Conservation (phyloP, 1,140 invertebrate genomes). For the Drosophila lowei region DNA sequence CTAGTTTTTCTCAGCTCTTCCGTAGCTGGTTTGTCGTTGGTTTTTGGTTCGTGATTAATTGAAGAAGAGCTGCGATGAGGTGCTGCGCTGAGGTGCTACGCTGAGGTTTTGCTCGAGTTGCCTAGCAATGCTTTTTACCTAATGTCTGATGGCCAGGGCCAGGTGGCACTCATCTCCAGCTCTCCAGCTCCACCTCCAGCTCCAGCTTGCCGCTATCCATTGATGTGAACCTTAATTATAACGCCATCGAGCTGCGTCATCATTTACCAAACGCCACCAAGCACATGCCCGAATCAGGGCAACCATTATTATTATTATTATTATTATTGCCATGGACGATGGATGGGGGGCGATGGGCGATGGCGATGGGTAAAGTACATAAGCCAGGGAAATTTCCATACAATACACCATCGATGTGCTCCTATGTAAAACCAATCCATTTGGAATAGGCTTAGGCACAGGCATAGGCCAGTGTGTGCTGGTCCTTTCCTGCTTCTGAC, state of each 20-base stretch:
- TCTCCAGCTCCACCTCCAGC: constrained; percentile 5
- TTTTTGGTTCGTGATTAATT: constrained; percentile 66
- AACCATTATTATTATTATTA: constrained; percentile 49
- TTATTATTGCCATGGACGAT: constrained; percentile 15
- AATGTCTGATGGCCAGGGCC: constrained; percentile 45
- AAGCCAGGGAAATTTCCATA: constrained; percentile 20
- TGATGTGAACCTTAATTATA: constrained; percentile 75
- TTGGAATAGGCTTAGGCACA: neutral
- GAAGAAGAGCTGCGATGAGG: constrained; percentile 24
- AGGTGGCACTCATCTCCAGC: constrained; percentile 51
- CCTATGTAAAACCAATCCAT: constrained; percentile 14
- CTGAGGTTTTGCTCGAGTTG: constrained; percentile 18
- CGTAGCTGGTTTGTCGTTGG: constrained; percentile 50
- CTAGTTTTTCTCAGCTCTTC: constrained; percentile 34
- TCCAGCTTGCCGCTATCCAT: constrained; percentile 30
- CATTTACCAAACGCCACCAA: constrained; percentile 61
- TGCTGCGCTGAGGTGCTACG: constrained; percentile 17
- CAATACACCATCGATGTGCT: constrained; percentile 4
- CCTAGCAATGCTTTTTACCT: constrained; percentile 41
- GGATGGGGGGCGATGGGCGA: no score
- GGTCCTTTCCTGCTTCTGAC: neutral
- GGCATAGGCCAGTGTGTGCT: no score
- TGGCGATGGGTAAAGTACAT: constrained; percentile 16
- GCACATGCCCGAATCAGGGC: constrained; percentile 49
- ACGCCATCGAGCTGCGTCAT: constrained; percentile 74